Conservation (phyloP, 2,113 vertebrate species). For the Ahaetulla prasina region DNA sequence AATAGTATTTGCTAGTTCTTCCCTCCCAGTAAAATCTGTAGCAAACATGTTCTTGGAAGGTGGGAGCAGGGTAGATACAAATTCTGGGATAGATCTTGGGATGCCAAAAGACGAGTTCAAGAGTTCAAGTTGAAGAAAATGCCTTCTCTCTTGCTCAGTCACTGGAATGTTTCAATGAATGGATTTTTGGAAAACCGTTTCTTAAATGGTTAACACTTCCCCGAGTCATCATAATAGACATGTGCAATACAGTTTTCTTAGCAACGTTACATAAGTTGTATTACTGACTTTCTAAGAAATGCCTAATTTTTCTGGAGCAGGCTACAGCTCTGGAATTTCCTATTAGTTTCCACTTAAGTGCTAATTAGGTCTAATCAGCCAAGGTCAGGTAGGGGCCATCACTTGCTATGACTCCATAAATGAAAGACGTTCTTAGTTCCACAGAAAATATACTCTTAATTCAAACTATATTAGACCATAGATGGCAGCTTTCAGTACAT, state of each 20-base stretch:
- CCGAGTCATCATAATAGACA: neutral
- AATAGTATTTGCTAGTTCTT: neutral
- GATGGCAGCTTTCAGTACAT: neutral
- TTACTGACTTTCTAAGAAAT: neutral
- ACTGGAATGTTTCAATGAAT: neutral
- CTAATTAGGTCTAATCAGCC: neutral
- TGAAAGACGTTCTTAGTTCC: neutral
- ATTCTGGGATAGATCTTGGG: neutral
- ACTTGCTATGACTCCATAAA: neutral
- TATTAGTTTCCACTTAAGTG: neutral
- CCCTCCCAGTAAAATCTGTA: neutral
- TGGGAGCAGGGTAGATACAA: neutral
- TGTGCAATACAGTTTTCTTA: neutral
- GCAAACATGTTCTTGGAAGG: neutral
- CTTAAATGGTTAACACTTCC: neutral
- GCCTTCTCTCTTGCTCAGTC: neutral
- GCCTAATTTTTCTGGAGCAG: neutral
- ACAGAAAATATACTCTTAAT: neutral
- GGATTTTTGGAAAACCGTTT: neutral
- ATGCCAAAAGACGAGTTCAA: neutral
- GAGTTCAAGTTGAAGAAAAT: neutral
- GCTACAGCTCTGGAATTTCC: neutral
- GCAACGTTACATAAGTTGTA: neutral
- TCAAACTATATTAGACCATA: neutral
- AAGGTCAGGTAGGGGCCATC: neutral